Base-by-base conservation (phyloP, 2,888 invertebrate species). In the Heliconius aoede region DNA sequence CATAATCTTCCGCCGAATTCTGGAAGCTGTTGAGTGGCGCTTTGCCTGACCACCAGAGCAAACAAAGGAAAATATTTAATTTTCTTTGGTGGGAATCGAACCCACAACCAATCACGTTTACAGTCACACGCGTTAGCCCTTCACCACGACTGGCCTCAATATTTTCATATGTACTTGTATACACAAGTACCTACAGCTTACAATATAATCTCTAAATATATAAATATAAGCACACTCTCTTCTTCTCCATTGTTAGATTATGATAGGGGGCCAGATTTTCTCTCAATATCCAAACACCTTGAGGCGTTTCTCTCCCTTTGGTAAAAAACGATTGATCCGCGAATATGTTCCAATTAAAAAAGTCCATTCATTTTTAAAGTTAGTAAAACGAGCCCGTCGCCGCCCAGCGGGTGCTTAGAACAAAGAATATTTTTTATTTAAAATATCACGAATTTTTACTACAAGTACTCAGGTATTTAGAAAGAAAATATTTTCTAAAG, bases 271-370 rank as follows among this genome's bases (percentile, higher is more conserved):
- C 83, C 87, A 88, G 89, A 90, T 90, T 89, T 89, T 91, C 92
- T 91, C 86, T 88, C 91, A 90, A 92, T 91, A 91, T 87, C 86
- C 88, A 93, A 93, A 93, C 89, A 93, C 89, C 94, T 90, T 81
- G 85, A 86, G 93, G 94, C 92, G 76, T 84, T 75, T 78, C 80
- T 81, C 82, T 83, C 90, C 90, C 90, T 82, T 84, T 82, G 84
- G 85, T 81, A 88, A 88, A 88, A 88, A 87, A 81, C 85, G 86
- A 87, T 86, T 87, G 88, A 90, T 87, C 87, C 79, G 83, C 86
- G 91, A 93, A 93, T 93, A 93, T 93, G 92, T 90, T 92, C 92
- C 92, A 93, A 93, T 93, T 93, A 93, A 90, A 91, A 91, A 80
- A 79, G n/a, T 69, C 64, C 76, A 72, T 78, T 77, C 81, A 68